phyloP scores from a whole-genome alignment of 2,797 vertebrate species.

The Bufotes viridis region DNA sequence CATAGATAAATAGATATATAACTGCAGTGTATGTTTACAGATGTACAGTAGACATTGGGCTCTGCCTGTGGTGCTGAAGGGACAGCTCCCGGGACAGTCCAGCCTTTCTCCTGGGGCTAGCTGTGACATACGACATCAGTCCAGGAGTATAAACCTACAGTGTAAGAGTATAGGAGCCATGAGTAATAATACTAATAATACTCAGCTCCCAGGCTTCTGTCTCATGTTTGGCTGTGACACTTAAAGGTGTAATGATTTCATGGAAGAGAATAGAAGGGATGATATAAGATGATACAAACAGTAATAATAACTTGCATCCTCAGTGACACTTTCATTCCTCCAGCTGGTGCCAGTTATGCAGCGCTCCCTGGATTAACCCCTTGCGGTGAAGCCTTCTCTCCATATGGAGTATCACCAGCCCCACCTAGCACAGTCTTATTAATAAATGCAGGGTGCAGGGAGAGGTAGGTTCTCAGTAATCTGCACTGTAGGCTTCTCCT shows the following conservation, averaged over 20 bases:
- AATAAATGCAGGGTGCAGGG: background rate
- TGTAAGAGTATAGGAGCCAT: too few relatives aligned
- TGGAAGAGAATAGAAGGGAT: background rate
- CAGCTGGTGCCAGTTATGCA: background rate
- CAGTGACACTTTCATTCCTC: background rate
- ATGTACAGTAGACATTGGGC: too few relatives aligned
- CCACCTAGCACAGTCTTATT: too few relatives aligned
- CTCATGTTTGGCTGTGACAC: too few relatives aligned
- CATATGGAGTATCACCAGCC: too few relatives aligned
- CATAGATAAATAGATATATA: too few relatives aligned
- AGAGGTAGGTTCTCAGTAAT: background rate
- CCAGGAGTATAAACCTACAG: background rate
- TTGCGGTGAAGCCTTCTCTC: background rate
- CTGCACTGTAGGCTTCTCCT: background rate
- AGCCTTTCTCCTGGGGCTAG: background rate
- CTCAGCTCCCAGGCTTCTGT: background rate
- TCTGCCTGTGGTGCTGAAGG: constrained; percentile 2
- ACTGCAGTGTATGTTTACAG: too few relatives aligned
- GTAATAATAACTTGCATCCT: too few relatives aligned
- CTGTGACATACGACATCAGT: background rate
- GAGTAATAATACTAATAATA: too few relatives aligned
- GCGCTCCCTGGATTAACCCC: background rate
- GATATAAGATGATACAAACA: background rate
- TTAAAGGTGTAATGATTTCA: background rate
- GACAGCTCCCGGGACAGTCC: constrained; percentile 14